These are phyloP conservation scores for Pocota personata DNA, from an alignment of 2,888 invertebrate genomes.

Conservation along the genomic window DNA sequence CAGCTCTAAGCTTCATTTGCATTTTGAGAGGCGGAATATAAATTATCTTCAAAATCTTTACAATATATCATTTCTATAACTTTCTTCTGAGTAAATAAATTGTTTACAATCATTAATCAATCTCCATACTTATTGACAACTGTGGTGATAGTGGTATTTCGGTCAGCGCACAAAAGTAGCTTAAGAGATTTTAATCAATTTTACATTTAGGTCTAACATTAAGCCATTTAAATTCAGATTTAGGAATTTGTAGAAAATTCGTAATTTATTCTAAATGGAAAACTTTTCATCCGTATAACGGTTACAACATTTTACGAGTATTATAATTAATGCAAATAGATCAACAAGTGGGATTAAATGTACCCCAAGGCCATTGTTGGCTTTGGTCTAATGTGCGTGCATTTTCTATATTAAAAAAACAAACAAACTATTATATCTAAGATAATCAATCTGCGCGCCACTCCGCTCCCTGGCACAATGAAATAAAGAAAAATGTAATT, in stretches of 20 bases:
- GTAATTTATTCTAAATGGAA: neutral
- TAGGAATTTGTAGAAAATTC: neutral
- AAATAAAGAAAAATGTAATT: neutral
- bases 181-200: neutral
- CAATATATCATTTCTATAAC: neutral
- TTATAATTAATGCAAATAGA: neutral
- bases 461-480: conserved; percentile 17
- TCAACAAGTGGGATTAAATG: neutral
- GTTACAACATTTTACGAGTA: neutral
- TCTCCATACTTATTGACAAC: neutral
- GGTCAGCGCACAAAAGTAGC: neutral
- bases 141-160: neutral
- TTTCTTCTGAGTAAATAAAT: neutral
- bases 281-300: neutral
- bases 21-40: neutral
- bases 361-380: neutral
- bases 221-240: neutral
- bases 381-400: neutral
- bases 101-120: neutral
- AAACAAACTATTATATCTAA: neutral
- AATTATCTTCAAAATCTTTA: neutral
- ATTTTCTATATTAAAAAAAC: neutral
- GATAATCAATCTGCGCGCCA: neutral
- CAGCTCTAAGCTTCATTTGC: neutral
- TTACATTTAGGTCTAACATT: neutral